Evolutionary conservation across 2,888 invertebrate genomes (phyloP).

Genomic region (Osmoderma eremita): DNA sequence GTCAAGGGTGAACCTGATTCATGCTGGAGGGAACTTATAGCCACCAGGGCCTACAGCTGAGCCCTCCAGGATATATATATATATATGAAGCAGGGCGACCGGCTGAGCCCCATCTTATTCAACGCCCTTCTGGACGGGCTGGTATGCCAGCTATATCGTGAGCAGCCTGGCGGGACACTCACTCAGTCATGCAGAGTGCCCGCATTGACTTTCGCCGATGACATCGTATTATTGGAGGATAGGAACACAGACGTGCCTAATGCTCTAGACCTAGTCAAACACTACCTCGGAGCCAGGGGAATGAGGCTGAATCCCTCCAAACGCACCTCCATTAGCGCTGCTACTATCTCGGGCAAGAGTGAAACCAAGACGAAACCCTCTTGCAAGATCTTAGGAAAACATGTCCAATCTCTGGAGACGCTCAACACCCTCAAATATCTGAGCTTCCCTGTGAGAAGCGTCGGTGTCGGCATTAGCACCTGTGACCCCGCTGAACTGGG

Average conservation of each 20-base stretch:
- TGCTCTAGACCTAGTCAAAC: conserved; percentile 43
- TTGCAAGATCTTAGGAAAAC: no score
- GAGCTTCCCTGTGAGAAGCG: not conserved
- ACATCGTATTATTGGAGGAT: conserved; percentile 56
- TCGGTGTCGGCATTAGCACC: not conserved
- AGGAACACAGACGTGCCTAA: conserved; percentile 52
- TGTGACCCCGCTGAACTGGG: no score
- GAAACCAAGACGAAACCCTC: not conserved
- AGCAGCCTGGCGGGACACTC: conserved; percentile 40
- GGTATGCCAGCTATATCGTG: conserved; percentile 25
- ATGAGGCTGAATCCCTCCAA: conserved; percentile 47
- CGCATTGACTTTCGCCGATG: conserved; percentile 59
- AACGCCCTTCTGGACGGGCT: conserved; percentile 51
- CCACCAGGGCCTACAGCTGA: no score
- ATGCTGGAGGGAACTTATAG: no score
- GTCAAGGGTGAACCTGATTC: no score
- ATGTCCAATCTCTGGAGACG: no score
- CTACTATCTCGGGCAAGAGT: conserved; percentile 24
- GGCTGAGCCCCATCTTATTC: conserved; percentile 51
- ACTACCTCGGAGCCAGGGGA: conserved; percentile 46
- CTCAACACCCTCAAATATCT: no score
- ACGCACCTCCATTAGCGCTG: conserved; percentile 37
- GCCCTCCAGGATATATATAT: no score
- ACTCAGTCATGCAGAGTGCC: not conserved
- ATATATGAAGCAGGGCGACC: conserved; percentile 60